Conservation (phyloP, 2,797 vertebrate genomes). For the Tinamus major region DNA sequence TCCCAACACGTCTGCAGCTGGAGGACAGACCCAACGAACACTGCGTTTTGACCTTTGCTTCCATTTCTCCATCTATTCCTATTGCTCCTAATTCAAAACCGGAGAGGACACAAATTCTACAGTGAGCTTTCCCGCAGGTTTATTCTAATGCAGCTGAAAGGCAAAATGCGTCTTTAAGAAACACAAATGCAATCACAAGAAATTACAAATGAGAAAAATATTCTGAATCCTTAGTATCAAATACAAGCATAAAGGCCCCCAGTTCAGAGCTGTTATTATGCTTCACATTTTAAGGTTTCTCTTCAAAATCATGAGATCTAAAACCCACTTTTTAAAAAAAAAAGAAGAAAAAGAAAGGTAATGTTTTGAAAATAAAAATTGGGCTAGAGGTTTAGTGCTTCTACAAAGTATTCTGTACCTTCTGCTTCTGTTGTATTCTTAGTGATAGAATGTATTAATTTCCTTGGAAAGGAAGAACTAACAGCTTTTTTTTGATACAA, state of each 20-base stretch:
- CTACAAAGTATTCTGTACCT: not conserved
- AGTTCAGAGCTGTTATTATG: not conserved
- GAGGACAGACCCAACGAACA: not conserved
- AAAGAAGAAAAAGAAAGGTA: not conserved
- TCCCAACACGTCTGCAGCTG: not conserved
- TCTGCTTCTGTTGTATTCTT: not conserved
- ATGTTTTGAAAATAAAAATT: not conserved
- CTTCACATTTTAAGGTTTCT: not conserved
- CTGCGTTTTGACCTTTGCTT: not conserved
- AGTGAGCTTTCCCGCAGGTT: not conserved
- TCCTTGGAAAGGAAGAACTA: slow-evolving; percentile 4
- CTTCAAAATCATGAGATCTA: not conserved
- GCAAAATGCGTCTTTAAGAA: not conserved
- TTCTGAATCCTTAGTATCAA: not conserved
- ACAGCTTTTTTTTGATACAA: not conserved
- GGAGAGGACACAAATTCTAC: not conserved
- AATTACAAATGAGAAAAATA: not conserved
- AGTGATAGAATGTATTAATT: slow-evolving; percentile 14
- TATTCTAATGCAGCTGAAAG: not conserved
- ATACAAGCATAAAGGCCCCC: not conserved
- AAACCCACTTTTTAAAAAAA: not conserved
- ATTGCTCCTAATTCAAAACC: not conserved
- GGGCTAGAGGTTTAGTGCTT: not conserved
- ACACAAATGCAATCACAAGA: not conserved
- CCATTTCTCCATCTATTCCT: not conserved